Percentiles rank a stretch among this genome's conserved stretches.
These are phyloP conservation scores for Eutolmus rufibarbis DNA, from an alignment of 2,888 invertebrate genomes.

Conservation along the genomic window DNA sequence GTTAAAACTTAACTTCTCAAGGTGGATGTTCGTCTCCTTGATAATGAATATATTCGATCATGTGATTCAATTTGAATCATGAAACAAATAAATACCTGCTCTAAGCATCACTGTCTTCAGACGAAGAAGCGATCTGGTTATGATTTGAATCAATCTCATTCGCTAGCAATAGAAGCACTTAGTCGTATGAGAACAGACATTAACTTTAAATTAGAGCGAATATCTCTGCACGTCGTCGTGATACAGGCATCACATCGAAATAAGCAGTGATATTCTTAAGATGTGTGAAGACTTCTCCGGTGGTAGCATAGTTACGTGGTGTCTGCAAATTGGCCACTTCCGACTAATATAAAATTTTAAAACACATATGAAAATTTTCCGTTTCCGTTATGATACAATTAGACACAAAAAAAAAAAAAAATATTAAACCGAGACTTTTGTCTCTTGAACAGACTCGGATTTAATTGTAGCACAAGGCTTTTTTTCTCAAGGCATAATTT, in stretches of 20 bases:
- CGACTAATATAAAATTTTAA: constrained; percentile 45
- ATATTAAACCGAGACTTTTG: constrained; percentile 5
- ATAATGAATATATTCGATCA: neutral
- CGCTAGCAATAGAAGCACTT: constrained; percentile 2
- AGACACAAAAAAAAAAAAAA: neutral
- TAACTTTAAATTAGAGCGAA: constrained; percentile 20
- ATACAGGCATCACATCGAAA: neutral
- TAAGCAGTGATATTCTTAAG: constrained; percentile 24
- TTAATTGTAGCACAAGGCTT: constrained; percentile 16
- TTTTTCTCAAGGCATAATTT: neutral
- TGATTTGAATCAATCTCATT: constrained; percentile 22
- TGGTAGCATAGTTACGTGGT: constrained; percentile 14
- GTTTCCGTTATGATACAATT: constrained; percentile 48
- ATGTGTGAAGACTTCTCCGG: constrained; percentile 10
- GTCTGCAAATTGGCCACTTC: constrained; percentile 47
- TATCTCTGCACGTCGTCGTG: neutral
- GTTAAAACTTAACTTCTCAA: neutral
- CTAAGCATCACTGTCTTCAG: neutral
- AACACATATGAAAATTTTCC: constrained; percentile 47
- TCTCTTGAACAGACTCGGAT: neutral
- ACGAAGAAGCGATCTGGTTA: neutral
- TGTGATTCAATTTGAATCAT: neutral
- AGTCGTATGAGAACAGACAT: neutral
- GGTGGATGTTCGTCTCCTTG: neutral
- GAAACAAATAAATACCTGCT: neutral